Conservation (phyloP, 2,113 vertebrate species). For the Diphyllodes magnificus region DNA sequence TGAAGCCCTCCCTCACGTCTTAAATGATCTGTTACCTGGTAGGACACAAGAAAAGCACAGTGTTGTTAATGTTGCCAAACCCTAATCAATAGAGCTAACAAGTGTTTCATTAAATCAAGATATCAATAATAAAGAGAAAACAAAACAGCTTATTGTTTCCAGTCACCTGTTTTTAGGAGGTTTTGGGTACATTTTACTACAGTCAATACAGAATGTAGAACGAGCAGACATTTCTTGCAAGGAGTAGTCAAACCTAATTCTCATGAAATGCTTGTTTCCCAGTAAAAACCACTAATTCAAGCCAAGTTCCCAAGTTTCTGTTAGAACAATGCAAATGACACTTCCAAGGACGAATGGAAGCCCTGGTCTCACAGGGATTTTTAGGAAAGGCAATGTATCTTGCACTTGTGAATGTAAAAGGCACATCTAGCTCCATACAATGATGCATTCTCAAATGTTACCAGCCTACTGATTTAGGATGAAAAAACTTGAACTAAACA, state of each 20-base stretch:
- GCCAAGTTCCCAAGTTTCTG: not conserved
- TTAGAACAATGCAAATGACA: not conserved
- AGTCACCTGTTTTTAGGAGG: not conserved
- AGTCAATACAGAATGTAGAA: not conserved
- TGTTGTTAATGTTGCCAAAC: not conserved
- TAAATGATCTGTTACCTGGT: not conserved
- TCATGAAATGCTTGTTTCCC: not conserved
- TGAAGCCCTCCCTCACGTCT: not conserved
- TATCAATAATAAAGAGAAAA: not conserved
- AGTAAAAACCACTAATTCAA: not conserved
- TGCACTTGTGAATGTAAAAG: not conserved
- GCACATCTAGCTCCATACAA: not conserved
- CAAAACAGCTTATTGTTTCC: not conserved
- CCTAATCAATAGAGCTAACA: not conserved
- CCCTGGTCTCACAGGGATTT: not conserved
- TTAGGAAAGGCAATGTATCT: not conserved
- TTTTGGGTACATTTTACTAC: not conserved
- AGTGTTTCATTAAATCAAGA: not conserved
- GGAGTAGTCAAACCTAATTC: not conserved
- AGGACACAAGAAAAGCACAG: not conserved
- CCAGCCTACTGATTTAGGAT: constrained; percentile 13
- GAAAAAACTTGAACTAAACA: constrained; percentile 43
- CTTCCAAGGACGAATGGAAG: not conserved
- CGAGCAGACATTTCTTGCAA: not conserved
- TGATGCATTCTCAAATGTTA: not conserved